Base-by-base conservation (phyloP, 2,797 vertebrate genomes). In the Apodemus agrarius region DNA sequence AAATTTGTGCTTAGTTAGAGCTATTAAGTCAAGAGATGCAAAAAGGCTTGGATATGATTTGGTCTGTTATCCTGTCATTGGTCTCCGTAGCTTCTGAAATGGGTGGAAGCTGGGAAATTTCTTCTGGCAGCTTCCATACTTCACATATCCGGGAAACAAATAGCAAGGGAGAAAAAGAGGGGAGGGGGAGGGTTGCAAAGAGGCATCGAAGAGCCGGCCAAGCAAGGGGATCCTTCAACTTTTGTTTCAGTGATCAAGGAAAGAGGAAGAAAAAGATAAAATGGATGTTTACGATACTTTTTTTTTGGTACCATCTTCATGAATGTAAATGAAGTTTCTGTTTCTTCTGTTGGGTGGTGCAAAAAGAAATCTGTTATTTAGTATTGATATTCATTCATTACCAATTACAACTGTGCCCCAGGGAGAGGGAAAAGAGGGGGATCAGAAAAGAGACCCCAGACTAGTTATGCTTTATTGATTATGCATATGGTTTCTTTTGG, bases 1-100 rank as follows among this genome's bases (percentile, higher is more conserved):
- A 74, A 49, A 75, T 96, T 97, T 91, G 81, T 82, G 82, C 79
- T 93, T 96, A 91, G 37, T 94, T 19, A 69, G 61, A 79, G 57
- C 52, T 94, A 31, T 96, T 96, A 95, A 95, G 80, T 96, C 92
- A 97, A 97, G 94, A 93, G 82, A 90, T 96, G 57, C 96, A 91
- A 94, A 97, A 97, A 90, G 78, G 49, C 52, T 86, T 0, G 43
- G 34, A 34, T 92, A 83, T 57, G 76, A 90, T 57, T 94, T 95
- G 87, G 49, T 59, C 94, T 89, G 19, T 95, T 69, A 49, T 31
- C 46, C 82, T 34, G 43, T 31, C 6, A 54, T 46, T 84, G 75
- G 43, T 91, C 69, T 78, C 52, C 54, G 17, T 61, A 40, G 82
- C 76, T 89, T 95, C 83, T 21, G 46, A 83, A 78, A 75, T 37